Base-by-base conservation (phyloP, 2,888 invertebrate species). In the Ypsolopha sequella region DNA sequence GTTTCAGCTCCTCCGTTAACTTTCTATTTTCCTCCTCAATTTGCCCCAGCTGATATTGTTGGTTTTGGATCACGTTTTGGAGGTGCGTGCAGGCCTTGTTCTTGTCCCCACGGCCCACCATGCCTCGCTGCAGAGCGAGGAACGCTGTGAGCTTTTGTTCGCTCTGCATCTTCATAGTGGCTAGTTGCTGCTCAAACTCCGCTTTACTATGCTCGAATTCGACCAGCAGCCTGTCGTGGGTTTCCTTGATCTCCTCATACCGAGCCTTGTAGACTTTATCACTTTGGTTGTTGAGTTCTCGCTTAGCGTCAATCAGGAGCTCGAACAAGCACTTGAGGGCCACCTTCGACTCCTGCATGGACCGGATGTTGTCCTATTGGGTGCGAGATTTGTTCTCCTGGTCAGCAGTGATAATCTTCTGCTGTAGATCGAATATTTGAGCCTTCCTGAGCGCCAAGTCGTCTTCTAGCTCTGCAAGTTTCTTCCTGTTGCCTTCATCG, bases 321-420 rank as follows among this genome's bases (percentile, higher is more conserved):
- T 91, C 89, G 58, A 92, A 91, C 0, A 94, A 68, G 54, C 88
- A 88, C 63, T 91, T 92, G 1, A 95, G 69, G 0, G 92, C 93
- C 34, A 88, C 88, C 66, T 95, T 95, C 0, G 94, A 93, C 67
- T 96, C 96, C 0, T 88, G 79, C 90, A 95, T 91, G 0, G 92
- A 90, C 57, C 92, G 93, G 1, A 96, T 86, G 53, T 88, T 89
- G 55, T 95, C 93, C 87, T 91, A 92, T 54, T 93, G 88, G 0
- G 89, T 87, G 60, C 91, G 91, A 0, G 89, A 80, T 66, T 92
- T 92, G 60, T 88, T 89, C 60, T 94, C 93, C 84, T 93, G 92
- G 65, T 95, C 93, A 24, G 92, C 92, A 54, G 93, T 92, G n/a
- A 93, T 73, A 47, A 96, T 90, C 72, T 95, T 93, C 70, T 94